These are phyloP conservation scores for Scaptomyza flava DNA, from an alignment of 2,888 invertebrate genomes.

Conservation along the genomic window DNA sequence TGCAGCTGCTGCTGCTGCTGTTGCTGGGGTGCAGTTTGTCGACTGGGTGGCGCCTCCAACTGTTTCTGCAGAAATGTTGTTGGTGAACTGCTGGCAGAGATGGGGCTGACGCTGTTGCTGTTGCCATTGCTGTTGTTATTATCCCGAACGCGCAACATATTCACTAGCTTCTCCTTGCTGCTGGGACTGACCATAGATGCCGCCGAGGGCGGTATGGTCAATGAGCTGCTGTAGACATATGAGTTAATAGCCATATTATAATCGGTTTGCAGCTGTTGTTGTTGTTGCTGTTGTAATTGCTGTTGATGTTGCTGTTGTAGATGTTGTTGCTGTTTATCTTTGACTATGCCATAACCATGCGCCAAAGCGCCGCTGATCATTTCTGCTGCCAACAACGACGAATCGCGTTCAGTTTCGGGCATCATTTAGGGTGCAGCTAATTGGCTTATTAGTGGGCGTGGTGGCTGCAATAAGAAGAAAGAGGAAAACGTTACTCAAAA, in stretches of 20 bases:
- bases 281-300: conserved; percentile 46
- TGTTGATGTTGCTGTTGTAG: conserved; percentile 44
- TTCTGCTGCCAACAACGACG: conserved; percentile 80
- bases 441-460: conserved; percentile 48
- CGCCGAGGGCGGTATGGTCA: conserved; percentile 78
- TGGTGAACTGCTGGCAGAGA: conserved; percentile 62
- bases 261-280: conserved; percentile 50
- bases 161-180: conserved; percentile 76
- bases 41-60: conserved; percentile 68
- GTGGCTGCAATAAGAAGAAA: conserved; percentile 45
- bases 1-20: conserved; percentile 46
- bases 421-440: conserved; percentile 81
- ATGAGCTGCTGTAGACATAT: conserved; percentile 82
- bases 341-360: conserved; percentile 77
- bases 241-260: conserved; percentile 79
- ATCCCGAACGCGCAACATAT: conserved; percentile 70
- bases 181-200: conserved; percentile 67
- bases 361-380: conserved; percentile 82
- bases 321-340: conserved; percentile 56
- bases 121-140: conserved; percentile 49
- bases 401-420: conserved; percentile 84
- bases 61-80: conserved; percentile 79
- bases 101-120: conserved; percentile 45
- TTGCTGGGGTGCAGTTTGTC: conserved; percentile 33
- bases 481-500: conserved; percentile 29